Conservation (phyloP, 1,140 invertebrate species). For the Drosophila kikkawai region DNA sequence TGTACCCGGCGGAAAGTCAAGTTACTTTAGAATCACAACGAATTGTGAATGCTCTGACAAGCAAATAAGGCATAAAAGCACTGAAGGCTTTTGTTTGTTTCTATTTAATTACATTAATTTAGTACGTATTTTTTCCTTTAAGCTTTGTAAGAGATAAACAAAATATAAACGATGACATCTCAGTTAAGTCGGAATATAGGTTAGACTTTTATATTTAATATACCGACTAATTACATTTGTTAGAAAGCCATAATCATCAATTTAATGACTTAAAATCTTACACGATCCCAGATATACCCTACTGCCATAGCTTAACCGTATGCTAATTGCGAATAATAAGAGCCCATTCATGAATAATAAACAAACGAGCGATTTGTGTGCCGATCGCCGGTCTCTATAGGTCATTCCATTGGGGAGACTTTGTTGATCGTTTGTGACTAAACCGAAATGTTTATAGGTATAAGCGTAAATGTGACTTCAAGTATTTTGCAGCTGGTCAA, state of each 20-base stretch:
- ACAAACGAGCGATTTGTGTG: slow-evolving; percentile 52
- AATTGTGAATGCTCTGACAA: slow-evolving; percentile 2
- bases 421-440: slow-evolving; percentile 42
- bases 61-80: no score
- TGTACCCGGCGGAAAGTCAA: slow-evolving; percentile 27
- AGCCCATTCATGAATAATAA: slow-evolving; percentile 56
- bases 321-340: slow-evolving; percentile 50
- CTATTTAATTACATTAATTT: not conserved
- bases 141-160: not conserved
- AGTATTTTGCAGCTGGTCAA: slow-evolving; percentile 27
- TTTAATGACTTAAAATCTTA: not conserved
- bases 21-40: not conserved
- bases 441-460: slow-evolving; percentile 12
- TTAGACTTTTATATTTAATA: not conserved
- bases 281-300: not conserved
- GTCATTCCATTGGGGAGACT: slow-evolving; percentile 28
- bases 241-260: not conserved
- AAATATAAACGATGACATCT: not conserved
- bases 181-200: not conserved
- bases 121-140: not conserved
- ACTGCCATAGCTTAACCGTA: slow-evolving; percentile 12
- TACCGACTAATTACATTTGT: not conserved
- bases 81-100: not conserved
- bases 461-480: slow-evolving; percentile 4
- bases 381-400: slow-evolving; percentile 34